A percentile compares a stretch with the other conserved stretches of the same genome.
These are phyloP conservation scores for Nothocercus julius DNA, from an alignment of 2,113 vertebrate species.

Conservation along the genomic window DNA sequence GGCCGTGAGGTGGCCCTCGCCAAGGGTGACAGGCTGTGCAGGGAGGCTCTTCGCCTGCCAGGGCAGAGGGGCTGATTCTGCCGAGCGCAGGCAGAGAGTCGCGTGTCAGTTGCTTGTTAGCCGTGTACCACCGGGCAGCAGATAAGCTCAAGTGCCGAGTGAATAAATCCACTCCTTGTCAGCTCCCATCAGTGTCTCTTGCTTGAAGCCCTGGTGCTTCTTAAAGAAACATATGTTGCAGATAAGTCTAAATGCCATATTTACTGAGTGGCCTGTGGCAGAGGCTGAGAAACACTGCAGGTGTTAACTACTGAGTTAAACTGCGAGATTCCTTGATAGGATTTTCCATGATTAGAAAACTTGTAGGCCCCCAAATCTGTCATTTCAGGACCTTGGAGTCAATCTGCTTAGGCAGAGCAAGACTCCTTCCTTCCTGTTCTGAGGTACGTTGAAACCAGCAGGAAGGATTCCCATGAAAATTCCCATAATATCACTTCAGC, in stretches of 20 bases:
- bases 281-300: background rate
- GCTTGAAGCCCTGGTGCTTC: constrained; percentile 29
- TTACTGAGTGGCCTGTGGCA: background rate
- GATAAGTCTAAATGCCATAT: background rate
- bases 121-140: constrained; percentile 27
- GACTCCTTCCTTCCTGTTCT: background rate
- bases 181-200: constrained; percentile 59
- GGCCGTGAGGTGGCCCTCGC: constrained; percentile 10
- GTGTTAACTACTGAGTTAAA: background rate
- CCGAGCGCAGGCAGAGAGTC: constrained; percentile 35
- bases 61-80: background rate
- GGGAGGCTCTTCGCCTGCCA: background rate
- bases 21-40: background rate
- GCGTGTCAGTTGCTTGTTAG: constrained; percentile 23
- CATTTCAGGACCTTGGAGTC: background rate
- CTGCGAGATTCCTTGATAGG: background rate
- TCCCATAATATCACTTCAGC: accelerated
- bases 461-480: background rate
- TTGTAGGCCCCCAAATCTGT: background rate
- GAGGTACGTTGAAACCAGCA: background rate
- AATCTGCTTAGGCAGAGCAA: background rate
- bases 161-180: constrained; percentile 69
- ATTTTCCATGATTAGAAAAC: background rate
- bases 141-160: constrained; percentile 54
- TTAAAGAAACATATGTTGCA: constrained; percentile 48